Evolutionary conservation across 2,797 vertebrate species (phyloP).

Genomic region (Oreochromis mossambicus): DNA sequence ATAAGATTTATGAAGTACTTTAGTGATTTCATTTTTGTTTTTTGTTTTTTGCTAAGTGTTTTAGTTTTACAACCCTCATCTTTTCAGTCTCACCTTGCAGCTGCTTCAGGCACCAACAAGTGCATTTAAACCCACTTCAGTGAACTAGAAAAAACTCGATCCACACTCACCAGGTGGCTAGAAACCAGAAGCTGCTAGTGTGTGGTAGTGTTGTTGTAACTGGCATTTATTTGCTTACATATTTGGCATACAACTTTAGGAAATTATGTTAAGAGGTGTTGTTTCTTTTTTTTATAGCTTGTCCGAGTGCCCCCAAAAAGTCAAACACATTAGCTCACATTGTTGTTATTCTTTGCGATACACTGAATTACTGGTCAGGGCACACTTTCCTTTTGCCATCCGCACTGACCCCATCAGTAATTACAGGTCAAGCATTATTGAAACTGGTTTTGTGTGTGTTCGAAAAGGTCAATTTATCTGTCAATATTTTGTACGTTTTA

Average conservation of each 20-base stretch:
- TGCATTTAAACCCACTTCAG: background rate
- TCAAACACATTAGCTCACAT: background rate
- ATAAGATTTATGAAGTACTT: background rate
- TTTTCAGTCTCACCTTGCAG: background rate
- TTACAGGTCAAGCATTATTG: constrained; percentile 71
- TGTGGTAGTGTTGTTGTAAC: background rate
- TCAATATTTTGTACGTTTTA: constrained; percentile 56
- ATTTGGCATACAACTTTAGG: background rate
- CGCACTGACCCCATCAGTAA: constrained; percentile 68
- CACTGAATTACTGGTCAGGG: constrained; percentile 26
- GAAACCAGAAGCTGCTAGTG: background rate
- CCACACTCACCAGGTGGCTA: background rate
- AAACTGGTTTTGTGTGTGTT: constrained; percentile 59
- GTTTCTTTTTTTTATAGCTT: background rate
- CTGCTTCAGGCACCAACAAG: background rate
- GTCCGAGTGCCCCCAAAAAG: background rate
- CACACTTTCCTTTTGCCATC: constrained; percentile 43
- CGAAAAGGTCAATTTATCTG: constrained; percentile 50
- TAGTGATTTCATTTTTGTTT: background rate
- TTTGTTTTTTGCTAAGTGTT: background rate
- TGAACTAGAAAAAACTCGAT: background rate
- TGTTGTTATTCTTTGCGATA: background rate
- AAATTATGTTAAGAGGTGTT: background rate
- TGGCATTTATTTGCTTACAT: background rate
- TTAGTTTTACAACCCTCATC: background rate